Percentiles rank a stretch among this genome's conserved stretches.
These are phyloP conservation scores for Hylaeus volcanicus DNA, from an alignment of 1,140 invertebrate species.

Conservation along the genomic window DNA sequence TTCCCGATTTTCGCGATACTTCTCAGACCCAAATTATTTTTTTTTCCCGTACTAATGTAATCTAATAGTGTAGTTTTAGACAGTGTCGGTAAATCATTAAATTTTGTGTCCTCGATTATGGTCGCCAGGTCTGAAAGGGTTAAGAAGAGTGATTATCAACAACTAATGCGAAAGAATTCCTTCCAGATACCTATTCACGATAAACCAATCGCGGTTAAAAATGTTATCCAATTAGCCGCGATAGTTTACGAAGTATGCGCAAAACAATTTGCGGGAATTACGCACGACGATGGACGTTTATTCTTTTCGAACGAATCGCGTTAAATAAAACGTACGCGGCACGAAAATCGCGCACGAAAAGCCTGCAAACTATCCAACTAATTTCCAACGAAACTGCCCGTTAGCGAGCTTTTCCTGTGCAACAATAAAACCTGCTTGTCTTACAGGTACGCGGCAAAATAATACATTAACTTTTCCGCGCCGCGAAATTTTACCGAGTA, in stretches of 20 bases:
- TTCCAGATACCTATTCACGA: background rate
- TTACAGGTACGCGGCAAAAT: background rate
- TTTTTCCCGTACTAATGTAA: too few relatives aligned
- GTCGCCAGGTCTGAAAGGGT: too few relatives aligned
- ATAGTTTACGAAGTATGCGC: background rate
- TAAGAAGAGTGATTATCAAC: too few relatives aligned
- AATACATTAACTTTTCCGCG: constrained; percentile 1
- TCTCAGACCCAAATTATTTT: too few relatives aligned
- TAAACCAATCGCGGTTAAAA: background rate
- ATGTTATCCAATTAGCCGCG: background rate
- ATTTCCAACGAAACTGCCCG: constrained; percentile 7
- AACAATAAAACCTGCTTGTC: constrained; percentile 1
- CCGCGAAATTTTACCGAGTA: constrained; percentile 27
- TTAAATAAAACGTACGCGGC: background rate
- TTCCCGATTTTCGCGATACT: too few relatives aligned
- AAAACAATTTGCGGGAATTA: background rate
- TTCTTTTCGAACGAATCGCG: background rate
- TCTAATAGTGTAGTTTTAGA: too few relatives aligned
- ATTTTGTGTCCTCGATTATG: too few relatives aligned
- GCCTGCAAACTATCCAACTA: background rate
- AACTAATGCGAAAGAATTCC: too few relatives aligned
- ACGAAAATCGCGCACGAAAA: constrained; percentile 9
- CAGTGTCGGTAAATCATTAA: too few relatives aligned
- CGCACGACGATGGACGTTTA: background rate
- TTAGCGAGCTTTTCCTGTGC: constrained; percentile 10